Evolutionary conservation across 2,888 invertebrate genomes (phyloP), one percentile per base, ranked within the genome.

Genomic region (Terebella lapidaria): DNA sequence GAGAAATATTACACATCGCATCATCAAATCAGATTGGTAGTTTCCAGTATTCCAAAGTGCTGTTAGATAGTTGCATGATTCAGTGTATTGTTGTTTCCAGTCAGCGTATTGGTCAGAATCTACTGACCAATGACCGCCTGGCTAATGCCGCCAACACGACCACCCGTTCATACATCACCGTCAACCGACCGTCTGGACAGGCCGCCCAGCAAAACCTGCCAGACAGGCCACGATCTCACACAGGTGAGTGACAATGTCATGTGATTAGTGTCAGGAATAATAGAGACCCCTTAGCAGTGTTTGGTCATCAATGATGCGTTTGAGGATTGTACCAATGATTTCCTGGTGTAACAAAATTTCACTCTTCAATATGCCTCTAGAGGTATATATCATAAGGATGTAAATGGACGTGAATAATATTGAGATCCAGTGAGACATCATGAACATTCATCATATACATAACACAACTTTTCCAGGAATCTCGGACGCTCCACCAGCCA

Each of bases 81-180:
- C n/a, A n/a, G n/a, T n/a, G n/a, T 27, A 4, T 28, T 53, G 26
- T 27, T 53, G 5, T 10, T 28, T 65, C 20, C 66, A 74, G 74
- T 63, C 64, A 71, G 24, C 67, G 63, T 52, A 63, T 73, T 22
- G 66, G 66, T 1, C 60, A 61, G 22, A 66, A 66, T 18, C 60
- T 64, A 5, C 58, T 70, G n/a, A 69, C 72, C 29, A 73, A 75
- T 28, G 74, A 76, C 64, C 64, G 74, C 53, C 66, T 76, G 29
- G 69, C 72, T 3, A 76, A 76, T 58, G 72, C 71, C 4, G 64
- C 72, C 42, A 71, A 75, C 54, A 73, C 71, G 57, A 73, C 71
- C 54, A 61, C 74, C 10, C 66, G 76, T 26, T 72, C 74, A 0
- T 77, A 76, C 56, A 66, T 76, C 55, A 75, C 76, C 0, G 76